Evolutionary conservation across 2,888 invertebrate species (phyloP).

Genomic region (Aromia moschata): DNA sequence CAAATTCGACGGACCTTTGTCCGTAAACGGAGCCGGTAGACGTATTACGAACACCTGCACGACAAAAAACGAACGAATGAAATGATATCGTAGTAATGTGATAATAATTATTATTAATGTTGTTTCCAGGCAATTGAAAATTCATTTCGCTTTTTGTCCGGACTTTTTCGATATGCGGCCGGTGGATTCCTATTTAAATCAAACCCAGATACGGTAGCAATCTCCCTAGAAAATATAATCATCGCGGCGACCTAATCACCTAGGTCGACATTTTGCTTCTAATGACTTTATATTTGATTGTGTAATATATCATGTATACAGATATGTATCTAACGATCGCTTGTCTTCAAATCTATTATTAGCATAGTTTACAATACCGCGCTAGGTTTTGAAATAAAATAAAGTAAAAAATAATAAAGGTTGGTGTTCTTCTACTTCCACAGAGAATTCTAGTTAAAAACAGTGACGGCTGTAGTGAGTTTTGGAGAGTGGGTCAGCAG

Average conservation of each 20-base stretch:
- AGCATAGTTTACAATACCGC: no score
- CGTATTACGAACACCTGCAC: constrained; percentile 45
- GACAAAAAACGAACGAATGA: constrained; percentile 42
- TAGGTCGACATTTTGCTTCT: not conserved
- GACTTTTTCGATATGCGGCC: not conserved
- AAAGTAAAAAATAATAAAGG: no score
- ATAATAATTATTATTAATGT: constrained; percentile 50
- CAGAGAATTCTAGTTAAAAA: no score
- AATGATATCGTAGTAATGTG: constrained; percentile 50
- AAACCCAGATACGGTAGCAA: constrained; percentile 5
- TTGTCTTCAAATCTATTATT: not conserved
- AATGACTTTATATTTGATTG: not conserved
- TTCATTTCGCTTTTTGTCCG: constrained; percentile 19
- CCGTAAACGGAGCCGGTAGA: constrained; percentile 33
- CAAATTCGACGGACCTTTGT: constrained; percentile 36
- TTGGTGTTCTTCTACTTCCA: no score
- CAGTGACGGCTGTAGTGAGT: no score
- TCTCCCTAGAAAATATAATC: not conserved
- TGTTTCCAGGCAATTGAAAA: constrained; percentile 23
- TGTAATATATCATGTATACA: not conserved
- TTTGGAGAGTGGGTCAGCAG: no score
- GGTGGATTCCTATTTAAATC: not conserved
- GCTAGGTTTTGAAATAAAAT: no score
- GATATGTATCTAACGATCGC: not conserved
- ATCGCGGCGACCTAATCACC: not conserved